Base-by-base conservation (phyloP, 30 jellyfish, hydroid and myxozoan genomes). In the Rhopilema esculentum region DNA sequence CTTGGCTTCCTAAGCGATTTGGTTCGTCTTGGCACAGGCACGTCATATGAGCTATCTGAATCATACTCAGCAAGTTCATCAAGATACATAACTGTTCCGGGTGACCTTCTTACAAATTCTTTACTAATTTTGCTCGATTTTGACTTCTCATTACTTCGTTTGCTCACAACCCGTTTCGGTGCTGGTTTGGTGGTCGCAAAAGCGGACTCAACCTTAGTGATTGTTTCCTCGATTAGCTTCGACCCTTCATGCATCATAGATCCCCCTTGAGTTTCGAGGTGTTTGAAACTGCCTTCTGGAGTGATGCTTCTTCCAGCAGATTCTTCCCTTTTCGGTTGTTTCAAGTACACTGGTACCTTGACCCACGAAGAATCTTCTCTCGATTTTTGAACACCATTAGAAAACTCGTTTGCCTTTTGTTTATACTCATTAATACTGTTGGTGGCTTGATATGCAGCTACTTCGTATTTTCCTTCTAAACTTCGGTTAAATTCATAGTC, bases 31-130 rank as follows among this genome's bases (percentile, higher is more conserved):
- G 81, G 74, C 31, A 19, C 64, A 8, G 88, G 87, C 4, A 21
- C 66, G 49, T 85, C 94, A 75, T 79, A 52, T 16, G 94, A 73
- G 84, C 84, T 75, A 61, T 68, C 90, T 64, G 90, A 80, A 28
- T 80, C 90, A 21, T 87, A 73, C 49, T 85, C 88, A 1, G 94
- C 85, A 33, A 85, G 66, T 49, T 85, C 94, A 31, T 85, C 94
- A 12, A 85, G 86, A 31, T 85, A 85, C 88, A 85, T 26, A 12
- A 75, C 84, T 16, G 94, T 85, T 31, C 87, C 87, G 4, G 93
- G 65, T 40, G 93, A 70, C 81, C 75, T 67, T 30, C 81, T 61
- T 0, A 84, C 69, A 24, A 50, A 50, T 25, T 75, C 71, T 16
- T 72, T 24, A 12, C 27, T 66, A 22, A 21, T 24, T 25, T 27